Percentiles rank a stretch among this genome's conserved stretches.
Evolutionary conservation across 2,113 vertebrate species (phyloP).

Genomic region (Pristiophorus japonicus): DNA sequence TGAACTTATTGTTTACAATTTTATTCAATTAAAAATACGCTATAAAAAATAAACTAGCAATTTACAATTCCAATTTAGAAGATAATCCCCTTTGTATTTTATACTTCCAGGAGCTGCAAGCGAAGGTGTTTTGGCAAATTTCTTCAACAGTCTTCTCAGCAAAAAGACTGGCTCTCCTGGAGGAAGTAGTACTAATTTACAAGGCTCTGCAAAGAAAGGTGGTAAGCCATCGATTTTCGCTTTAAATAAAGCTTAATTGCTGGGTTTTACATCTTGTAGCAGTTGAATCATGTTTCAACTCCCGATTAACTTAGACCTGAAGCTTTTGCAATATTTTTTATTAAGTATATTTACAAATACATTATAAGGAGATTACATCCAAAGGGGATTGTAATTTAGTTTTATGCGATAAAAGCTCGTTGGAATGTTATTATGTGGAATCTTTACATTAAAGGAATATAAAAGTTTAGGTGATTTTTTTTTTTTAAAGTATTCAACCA

Average conservation of each 20-base stretch:
- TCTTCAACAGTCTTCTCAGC: slow-evolving; percentile 95
- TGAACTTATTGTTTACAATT: not conserved
- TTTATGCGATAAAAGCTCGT: not conserved
- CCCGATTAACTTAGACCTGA: not conserved
- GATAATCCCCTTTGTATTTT: not conserved
- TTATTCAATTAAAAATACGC: too few relatives aligned
- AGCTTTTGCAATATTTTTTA: not conserved
- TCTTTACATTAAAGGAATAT: not conserved
- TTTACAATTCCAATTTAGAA: slow-evolving; percentile 4
- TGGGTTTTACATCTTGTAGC: not conserved
- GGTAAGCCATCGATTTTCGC: slow-evolving; percentile 55
- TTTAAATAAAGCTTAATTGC: not conserved
- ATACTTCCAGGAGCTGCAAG: slow-evolving; percentile 79
- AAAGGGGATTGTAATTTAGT: not conserved
- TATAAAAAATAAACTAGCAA: not conserved
- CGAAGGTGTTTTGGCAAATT: slow-evolving; percentile 95
- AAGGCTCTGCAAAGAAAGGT: slow-evolving; percentile 87
- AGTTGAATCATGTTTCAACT: not conserved
- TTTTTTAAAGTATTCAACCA: not conserved
- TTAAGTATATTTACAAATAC: not conserved
- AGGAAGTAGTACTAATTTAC: slow-evolving; percentile 70
- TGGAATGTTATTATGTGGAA: not conserved
- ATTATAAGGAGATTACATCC: not conserved
- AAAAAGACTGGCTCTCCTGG: slow-evolving; percentile 90
- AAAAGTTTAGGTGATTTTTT: not conserved